Evolutionary conservation across 2,797 vertebrate species (phyloP), one percentile per base, ranked within the genome.

Genomic region (Crypturellus tataupa): DNA sequence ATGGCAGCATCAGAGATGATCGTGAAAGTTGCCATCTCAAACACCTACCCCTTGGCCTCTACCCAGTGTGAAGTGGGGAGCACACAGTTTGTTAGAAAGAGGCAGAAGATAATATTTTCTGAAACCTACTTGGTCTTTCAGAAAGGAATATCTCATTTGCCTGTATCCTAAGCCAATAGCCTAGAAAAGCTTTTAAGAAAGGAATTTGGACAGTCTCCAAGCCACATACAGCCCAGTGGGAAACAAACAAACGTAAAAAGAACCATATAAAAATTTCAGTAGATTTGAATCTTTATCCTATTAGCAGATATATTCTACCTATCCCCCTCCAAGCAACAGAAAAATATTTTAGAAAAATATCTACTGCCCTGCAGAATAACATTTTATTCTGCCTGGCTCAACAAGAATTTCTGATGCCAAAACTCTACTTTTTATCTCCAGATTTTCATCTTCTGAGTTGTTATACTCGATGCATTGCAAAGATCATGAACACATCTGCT

Each of bases 191-290:
- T 92, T 76, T 69, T 75, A 87, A 76, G 73, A 84, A 79, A 95
- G 75, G 23, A 90, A 65, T 94, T 93, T 87, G 79, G 64, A 63
- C 55, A 42, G 46, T 39, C 59, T 94, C 85, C 90, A 96, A 96
- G 56, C 78, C 92, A 81, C 87, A 86, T 63, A 49, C 0, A 4
- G 23, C 85, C 87, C 65, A 82, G 44, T 65, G 58, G 75, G 88
- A 93, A 95, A 70, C 62, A 91, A 92, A 78, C 46, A 33, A 91
- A 92, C 37, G 71, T 77, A 72, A 75, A 90, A 95, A 80, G 64
- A 95, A 82, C 37, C 31, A 95, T 84, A 90, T 85, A 90, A 92
- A 92, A 88, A 86, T 55, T 60, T 91, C 90, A 85, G 67, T 82
- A 59, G 31, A 56, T 85, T 47, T 93, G 46, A 88, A 91, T 87